phyloP scores from a whole-genome alignment of 2,888 invertebrate genomes.

The Xestia rhomboidea region DNA sequence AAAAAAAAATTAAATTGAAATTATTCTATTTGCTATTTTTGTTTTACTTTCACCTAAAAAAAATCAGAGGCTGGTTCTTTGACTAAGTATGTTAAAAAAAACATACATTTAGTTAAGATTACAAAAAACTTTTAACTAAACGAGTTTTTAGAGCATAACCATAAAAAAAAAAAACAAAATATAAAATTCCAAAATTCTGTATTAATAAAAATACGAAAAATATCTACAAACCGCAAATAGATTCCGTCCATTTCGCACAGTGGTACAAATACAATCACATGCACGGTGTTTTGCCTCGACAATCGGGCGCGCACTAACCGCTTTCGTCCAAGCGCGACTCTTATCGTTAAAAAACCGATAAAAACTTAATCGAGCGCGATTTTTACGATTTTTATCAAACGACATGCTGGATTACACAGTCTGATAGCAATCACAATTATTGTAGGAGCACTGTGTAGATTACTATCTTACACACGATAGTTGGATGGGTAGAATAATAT shows the following conservation, averaged over 20 bases:
- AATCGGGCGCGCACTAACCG: conserved; percentile 68
- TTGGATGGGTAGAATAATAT: conserved; percentile 47
- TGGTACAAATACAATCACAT: conserved; percentile 46
- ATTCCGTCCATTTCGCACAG: conserved; percentile 52
- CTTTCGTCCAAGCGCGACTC: conserved; percentile 66
- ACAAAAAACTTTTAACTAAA: neutral
- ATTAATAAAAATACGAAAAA: conserved; percentile 37
- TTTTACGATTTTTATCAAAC: conserved; percentile 88
- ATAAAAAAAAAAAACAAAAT: neutral
- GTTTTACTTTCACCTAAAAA: neutral
- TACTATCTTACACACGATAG: conserved; percentile 69
- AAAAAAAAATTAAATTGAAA: too few relatives aligned
- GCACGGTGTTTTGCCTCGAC: conserved; percentile 59
- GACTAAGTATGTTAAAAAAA: neutral
- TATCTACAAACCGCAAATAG: conserved; percentile 56
- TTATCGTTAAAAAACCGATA: conserved; percentile 72
- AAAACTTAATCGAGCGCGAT: conserved; percentile 86
- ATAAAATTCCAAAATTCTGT: neutral
- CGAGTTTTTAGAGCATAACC: neutral
- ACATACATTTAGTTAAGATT: neutral
- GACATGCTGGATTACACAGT: conserved; percentile 89
- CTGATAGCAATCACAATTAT: conserved; percentile 85
- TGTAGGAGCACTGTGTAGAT: conserved; percentile 75
- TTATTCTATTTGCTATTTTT: neutral
- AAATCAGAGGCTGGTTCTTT: neutral